A percentile compares a stretch with the other conserved stretches of the same genome.
phyloP scores from a whole-genome alignment of 2,797 vertebrate species.

The Sebastes melanostomus region DNA sequence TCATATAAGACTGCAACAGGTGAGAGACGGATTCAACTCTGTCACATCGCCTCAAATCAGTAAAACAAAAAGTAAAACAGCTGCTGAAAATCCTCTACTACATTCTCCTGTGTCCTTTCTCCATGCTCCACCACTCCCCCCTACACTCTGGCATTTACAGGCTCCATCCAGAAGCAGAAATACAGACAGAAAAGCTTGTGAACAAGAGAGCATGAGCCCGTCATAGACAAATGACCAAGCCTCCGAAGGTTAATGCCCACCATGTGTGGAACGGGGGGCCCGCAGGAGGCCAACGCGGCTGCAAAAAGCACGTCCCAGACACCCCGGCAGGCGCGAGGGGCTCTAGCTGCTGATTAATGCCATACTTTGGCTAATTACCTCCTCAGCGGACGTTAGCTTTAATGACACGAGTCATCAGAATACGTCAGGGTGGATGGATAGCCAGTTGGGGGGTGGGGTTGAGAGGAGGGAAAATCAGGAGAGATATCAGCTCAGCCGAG shows the following conservation, averaged over 20 bases:
- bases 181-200: constrained; percentile 54
- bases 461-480: constrained; percentile 57
- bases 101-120: constrained; percentile 46
- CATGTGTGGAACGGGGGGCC: constrained; percentile 74
- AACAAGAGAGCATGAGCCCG: constrained; percentile 56
- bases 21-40: constrained; percentile 10
- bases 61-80: neutral
- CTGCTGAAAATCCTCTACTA: neutral
- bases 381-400: constrained; percentile 81
- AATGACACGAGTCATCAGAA: constrained; percentile 85
- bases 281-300: constrained; percentile 57
- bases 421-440: constrained; percentile 78
- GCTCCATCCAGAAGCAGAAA: constrained; percentile 57
- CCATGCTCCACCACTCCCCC: constrained; percentile 16
- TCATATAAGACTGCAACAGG: constrained; percentile 13
- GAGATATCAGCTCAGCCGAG: constrained; percentile 77
- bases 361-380: constrained; percentile 84
- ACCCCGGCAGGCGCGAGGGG: constrained; percentile 67
- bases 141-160: constrained; percentile 65
- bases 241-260: constrained; percentile 79
- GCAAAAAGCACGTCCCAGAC: constrained; percentile 70
- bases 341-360: constrained; percentile 81
- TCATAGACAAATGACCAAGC: constrained; percentile 80
- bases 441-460: constrained; percentile 32
- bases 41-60: neutral